These are phyloP conservation scores for Varanus salvator DNA, from an alignment of 2,113 vertebrate genomes.

Conservation along the genomic window DNA sequence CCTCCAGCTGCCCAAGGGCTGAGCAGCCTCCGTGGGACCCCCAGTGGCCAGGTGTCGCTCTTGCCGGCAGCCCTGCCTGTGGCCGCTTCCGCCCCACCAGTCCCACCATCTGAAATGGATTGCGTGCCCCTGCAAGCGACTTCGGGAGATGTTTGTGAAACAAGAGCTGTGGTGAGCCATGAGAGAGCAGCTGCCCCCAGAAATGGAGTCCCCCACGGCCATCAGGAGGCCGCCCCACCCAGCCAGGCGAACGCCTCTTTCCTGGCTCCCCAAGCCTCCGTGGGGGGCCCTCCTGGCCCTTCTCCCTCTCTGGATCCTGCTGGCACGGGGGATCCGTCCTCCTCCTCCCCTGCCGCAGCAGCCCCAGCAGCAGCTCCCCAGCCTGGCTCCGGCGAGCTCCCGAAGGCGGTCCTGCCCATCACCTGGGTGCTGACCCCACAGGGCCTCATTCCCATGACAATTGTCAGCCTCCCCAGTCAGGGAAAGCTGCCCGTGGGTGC, in stretches of 20 bases:
- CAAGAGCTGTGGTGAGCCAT: not conserved
- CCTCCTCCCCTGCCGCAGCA: not conserved
- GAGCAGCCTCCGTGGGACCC: not conserved
- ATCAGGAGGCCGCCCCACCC: not conserved
- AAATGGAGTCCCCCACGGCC: not conserved
- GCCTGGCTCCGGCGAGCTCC: rapidly evolving
- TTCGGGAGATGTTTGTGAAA: not conserved
- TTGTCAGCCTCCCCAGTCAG: slow-evolving; percentile 50
- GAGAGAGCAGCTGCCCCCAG: not conserved
- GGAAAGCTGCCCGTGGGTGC: not conserved
- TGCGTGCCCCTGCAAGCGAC: slow-evolving; percentile 2
- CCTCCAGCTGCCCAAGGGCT: not conserved
- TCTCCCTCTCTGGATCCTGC: not conserved
- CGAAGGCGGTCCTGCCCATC: slow-evolving; percentile 59
- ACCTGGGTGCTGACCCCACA: slow-evolving; percentile 77
- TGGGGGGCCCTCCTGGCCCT: not conserved
- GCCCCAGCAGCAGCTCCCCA: slow-evolving; percentile 28
- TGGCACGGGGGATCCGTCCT: not conserved
- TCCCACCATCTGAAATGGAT: not conserved
- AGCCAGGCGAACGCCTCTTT: not conserved
- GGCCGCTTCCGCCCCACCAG: not conserved
- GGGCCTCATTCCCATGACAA: slow-evolving; percentile 67
- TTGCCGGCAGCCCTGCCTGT: not conserved
- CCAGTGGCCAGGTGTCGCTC: not conserved
- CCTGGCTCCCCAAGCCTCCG: slow-evolving; percentile 11